Percentiles rank a stretch among this genome's conserved stretches.
Evolutionary conservation across 1,140 invertebrate genomes (phyloP).

Genomic region (Drosophila tropicalis): DNA sequence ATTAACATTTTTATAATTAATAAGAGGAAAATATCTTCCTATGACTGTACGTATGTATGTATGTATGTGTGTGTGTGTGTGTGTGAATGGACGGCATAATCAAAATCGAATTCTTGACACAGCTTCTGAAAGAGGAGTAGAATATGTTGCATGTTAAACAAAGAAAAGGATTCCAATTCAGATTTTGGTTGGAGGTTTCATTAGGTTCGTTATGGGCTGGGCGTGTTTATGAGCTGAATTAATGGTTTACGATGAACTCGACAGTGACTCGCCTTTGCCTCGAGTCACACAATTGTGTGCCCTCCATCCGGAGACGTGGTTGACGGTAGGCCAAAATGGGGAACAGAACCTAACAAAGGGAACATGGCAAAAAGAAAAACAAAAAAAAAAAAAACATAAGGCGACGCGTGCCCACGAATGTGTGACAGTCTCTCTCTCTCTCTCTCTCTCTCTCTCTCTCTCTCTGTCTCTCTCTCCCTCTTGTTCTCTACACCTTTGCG

Average conservation of each 20-base stretch:
- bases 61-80: no score
- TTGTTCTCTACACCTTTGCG: no score
- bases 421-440: not conserved
- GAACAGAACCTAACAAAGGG: slow-evolving; percentile 35
- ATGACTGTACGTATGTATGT: not conserved
- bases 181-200: not conserved
- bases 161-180: slow-evolving; percentile 18
- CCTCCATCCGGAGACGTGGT: slow-evolving; percentile 10
- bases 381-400: not conserved
- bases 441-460: not conserved
- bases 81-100: no score
- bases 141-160: not conserved
- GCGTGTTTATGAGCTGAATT: slow-evolving; percentile 74
- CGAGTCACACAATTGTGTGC: slow-evolving; percentile 33
- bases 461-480: no score
- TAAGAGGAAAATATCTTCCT: slow-evolving; percentile 35
- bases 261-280: slow-evolving; percentile 39
- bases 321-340: slow-evolving; percentile 27
- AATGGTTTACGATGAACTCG: slow-evolving; percentile 70
- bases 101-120: slow-evolving; percentile 17
- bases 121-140: no score
- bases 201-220: slow-evolving; percentile 24
- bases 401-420: slow-evolving; percentile 65
- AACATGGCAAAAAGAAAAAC: slow-evolving; percentile 19
- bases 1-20: slow-evolving; percentile 71